Base-by-base conservation (phyloP, 1,140 invertebrate genomes). In the Aphidius ervi region DNA sequence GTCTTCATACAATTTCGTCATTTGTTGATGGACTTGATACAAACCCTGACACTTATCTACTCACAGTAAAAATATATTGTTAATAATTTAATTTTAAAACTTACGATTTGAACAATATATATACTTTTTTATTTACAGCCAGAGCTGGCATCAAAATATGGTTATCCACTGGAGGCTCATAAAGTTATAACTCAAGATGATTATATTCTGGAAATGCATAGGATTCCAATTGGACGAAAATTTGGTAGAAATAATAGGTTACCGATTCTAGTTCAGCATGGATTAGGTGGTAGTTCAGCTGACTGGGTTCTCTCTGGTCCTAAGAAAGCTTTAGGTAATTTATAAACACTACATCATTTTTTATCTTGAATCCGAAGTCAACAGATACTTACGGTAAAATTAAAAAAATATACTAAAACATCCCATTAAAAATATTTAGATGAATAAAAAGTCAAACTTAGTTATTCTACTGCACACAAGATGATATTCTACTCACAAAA, bases 191-290 rank as follows among this genome's bases (percentile, higher is more conserved):
- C 88, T 0, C 82, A 85, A 63, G 88, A 90, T 70, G 85, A 85
- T 20, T 90, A 90, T 68, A 82, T 89, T 49, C 70, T 90, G 46
- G 83, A 84, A 61, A 68, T 90, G 63, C 87, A 89, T 69, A 75
- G 88, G 66, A 84, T 89, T 39, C 85, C 85, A 3, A 63, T 72
- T 53, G 74, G 75, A 7, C 64, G 57, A 62, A 56, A 47, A 5
- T 43, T 48, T 40, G 23, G 37, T 6, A 55, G 56, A 23, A 49
- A 61, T 20, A 47, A 61, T 37, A 77, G 72, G 65, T 74, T 78
- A 5, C 75, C 82, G 5, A 82, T 87, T 1, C 79, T 85, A 9
- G 61, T 90, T 6, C 86, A 88, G 75, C 88, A 90, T 66, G 88
- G 88, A 8, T 70, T 89, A 3, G 73, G 84, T 20, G 78, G 76